Conservation (phyloP, 1,140 invertebrate genomes). For the Anastatus disparis region DNA sequence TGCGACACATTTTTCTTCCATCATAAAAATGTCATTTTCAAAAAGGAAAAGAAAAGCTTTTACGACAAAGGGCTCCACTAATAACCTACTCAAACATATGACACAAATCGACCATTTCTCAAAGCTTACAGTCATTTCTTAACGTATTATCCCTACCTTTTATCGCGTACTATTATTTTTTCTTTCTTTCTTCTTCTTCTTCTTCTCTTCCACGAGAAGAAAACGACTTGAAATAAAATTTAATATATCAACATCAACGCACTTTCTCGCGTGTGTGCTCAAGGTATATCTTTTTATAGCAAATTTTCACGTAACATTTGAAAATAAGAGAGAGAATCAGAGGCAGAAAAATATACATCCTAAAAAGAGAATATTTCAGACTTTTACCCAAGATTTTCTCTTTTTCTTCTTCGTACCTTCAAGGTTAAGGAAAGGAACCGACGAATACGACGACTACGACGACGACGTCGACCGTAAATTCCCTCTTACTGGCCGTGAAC, state of each 20-base stretch:
- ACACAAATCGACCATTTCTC: conserved; percentile 21
- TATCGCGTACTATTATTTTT: too few species aligned
- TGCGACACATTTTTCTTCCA: background rate
- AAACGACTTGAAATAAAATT: background rate
- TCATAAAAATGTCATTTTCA: background rate
- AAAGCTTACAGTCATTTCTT: conserved; percentile 14
- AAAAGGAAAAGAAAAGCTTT: background rate
- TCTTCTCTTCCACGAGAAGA: background rate
- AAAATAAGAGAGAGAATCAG: background rate
- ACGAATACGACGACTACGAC: background rate
- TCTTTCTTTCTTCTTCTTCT: too few species aligned
- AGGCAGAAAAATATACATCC: conserved; percentile 7
- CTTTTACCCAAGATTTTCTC: background rate
- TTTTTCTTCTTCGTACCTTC: background rate
- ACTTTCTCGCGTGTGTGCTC: background rate
- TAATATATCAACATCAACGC: conserved; percentile 29
- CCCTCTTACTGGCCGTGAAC: conserved; percentile 28
- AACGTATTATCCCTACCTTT: conserved; percentile 18
- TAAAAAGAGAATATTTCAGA: conserved; percentile 13
- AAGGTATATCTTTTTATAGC: too few species aligned
- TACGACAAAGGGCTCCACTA: background rate
- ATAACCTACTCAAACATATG: background rate
- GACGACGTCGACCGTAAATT: conserved; percentile 29
- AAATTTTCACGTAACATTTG: background rate
- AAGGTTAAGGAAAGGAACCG: background rate